A percentile compares a stretch with the other conserved stretches of the same genome.
phyloP scores from a whole-genome alignment of 2,113 vertebrate species.

The Calidris pugnax region DNA sequence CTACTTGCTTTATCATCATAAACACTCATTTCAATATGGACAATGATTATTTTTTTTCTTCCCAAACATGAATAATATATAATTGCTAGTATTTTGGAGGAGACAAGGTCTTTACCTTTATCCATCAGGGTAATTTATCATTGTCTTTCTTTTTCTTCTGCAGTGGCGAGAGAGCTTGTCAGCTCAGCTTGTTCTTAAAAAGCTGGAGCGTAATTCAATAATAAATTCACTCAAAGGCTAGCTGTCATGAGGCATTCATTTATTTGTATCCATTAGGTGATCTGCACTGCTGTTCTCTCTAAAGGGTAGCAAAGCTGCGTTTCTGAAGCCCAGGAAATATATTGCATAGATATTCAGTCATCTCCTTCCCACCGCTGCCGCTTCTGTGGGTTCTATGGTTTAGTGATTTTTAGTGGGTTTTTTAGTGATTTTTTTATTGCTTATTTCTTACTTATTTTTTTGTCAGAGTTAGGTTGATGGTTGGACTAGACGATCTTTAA shows the following conservation, averaged over 20 bases:
- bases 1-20: conserved; percentile 79
- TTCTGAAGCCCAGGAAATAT: neutral
- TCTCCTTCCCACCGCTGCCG: neutral
- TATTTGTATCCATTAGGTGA: conserved; percentile 74
- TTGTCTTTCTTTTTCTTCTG: conserved; percentile 56
- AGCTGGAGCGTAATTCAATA: conserved; percentile 75
- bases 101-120: conserved; percentile 79
- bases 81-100: conserved; percentile 83
- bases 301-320: neutral
- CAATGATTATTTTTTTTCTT: conserved; percentile 72
- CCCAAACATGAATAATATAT: conserved; percentile 88
- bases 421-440: too few relatives aligned
- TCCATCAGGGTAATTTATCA: conserved; percentile 77
- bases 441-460: too few relatives aligned
- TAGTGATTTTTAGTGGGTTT: too few relatives aligned
- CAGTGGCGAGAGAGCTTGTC: conserved; percentile 66
- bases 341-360: neutral
- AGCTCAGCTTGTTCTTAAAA: conserved; percentile 74
- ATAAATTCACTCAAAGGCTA: conserved; percentile 75
- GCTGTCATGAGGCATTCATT: conserved; percentile 70
- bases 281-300: conserved; percentile 22
- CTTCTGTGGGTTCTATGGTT: neutral
- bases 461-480: too few relatives aligned
- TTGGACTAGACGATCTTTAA: too few relatives aligned
- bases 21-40: conserved; percentile 80